A percentile compares a stretch with the other conserved stretches of the same genome.
These are phyloP conservation scores for Chaitophorus viminalis DNA, from an alignment of 2,888 invertebrate genomes.

Conservation along the genomic window DNA sequence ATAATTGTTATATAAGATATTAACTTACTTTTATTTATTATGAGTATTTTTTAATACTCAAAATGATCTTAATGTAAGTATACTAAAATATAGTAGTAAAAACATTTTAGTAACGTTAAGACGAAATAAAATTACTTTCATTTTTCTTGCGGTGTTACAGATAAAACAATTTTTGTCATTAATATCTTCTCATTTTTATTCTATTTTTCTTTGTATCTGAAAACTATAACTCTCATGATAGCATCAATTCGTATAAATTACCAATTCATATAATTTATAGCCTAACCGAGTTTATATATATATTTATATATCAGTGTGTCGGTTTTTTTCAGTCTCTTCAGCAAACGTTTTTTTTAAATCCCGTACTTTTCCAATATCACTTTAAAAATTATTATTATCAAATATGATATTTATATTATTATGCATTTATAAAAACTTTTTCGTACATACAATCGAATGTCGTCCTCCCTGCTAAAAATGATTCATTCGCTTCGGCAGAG, in stretches of 20 bases:
- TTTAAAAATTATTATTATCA: no score
- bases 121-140: background rate
- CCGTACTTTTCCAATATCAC: background rate
- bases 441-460: background rate
- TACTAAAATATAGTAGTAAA: background rate
- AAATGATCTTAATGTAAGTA: background rate
- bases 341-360: background rate
- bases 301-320: background rate
- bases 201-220: background rate
- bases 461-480: no score
- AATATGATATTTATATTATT: background rate
- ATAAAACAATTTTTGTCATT: background rate
- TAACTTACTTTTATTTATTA: no score
- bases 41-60: background rate
- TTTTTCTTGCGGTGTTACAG: background rate
- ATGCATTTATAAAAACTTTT: background rate
- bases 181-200: background rate
- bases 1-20: no score
- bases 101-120: background rate
- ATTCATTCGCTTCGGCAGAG: background rate
- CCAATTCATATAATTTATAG: background rate
- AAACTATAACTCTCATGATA: background rate
- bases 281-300: background rate
- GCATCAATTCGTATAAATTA: slow-evolving; percentile 1
- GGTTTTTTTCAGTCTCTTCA: background rate